Percentiles rank a stretch among this genome's conserved stretches.
Conservation (phyloP, 2,797 vertebrate species). For the Mus caroli region DNA sequence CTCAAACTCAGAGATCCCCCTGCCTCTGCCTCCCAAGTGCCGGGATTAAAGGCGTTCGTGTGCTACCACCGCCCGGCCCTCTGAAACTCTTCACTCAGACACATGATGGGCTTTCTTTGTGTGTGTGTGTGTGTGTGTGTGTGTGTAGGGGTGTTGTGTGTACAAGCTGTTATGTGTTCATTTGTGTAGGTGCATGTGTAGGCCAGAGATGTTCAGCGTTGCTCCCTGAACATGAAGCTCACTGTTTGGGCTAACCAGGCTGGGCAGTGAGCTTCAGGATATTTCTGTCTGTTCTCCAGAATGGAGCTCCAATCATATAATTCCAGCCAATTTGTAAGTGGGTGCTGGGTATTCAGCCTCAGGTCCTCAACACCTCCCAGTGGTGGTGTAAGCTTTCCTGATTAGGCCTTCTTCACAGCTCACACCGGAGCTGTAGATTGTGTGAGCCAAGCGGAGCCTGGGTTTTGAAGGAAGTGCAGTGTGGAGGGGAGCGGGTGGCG, state of each 20-base stretch:
- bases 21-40: not conserved
- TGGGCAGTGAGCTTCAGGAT: not conserved
- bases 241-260: not conserved
- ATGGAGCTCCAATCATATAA: not conserved
- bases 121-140: not conserved
- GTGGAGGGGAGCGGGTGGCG: accelerated
- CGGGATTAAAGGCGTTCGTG: not conserved
- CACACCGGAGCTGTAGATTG: not conserved
- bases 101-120: not conserved
- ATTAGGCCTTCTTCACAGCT: not conserved
- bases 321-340: not conserved
- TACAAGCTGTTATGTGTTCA: not conserved
- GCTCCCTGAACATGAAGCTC: not conserved
- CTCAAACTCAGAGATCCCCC: not conserved
- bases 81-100: not conserved
- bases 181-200: not conserved
- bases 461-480: not conserved
- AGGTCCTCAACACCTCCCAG: not conserved
- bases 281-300: not conserved
- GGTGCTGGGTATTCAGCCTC: not conserved
- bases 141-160: not conserved
- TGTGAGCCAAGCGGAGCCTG: not conserved
- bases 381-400: too few species aligned
- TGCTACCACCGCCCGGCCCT: accelerated
- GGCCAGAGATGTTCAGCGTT: not conserved